These are phyloP conservation scores for Parazoanthus darwini DNA, from an alignment of 92 coral and sea anemone species.

Conservation along the genomic window DNA sequence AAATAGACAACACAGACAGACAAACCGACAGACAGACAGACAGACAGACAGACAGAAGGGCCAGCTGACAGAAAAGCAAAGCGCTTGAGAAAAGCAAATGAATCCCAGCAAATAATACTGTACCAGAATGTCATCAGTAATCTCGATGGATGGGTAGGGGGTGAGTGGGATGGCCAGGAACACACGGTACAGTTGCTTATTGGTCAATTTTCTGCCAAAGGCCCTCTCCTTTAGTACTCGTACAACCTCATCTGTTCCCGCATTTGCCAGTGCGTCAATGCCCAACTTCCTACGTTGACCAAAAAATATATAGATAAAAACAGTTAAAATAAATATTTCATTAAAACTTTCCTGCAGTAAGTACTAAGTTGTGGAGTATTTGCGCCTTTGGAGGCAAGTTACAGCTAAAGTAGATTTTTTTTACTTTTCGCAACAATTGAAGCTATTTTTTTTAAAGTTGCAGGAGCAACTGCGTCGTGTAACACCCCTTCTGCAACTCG, in stretches of 20 bases:
- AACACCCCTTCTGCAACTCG: too few species aligned
- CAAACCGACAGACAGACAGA: neutral
- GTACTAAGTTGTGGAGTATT: too few species aligned
- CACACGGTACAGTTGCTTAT: slow-evolving; percentile 53
- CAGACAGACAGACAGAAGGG: neutral
- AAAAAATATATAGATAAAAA: neutral
- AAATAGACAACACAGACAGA: neutral
- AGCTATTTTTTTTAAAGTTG: too few species aligned
- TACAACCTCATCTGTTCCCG: slow-evolving; percentile 69
- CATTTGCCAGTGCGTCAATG: slow-evolving; percentile 73
- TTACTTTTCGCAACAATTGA: too few species aligned
- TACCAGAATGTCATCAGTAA: slow-evolving; percentile 63
- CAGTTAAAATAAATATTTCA: too few species aligned
- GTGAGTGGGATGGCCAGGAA: slow-evolving; percentile 68
- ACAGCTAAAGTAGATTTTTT: too few species aligned
- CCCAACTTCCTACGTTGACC: slow-evolving; percentile 48
- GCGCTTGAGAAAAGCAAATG: neutral
- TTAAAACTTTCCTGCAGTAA: too few species aligned
- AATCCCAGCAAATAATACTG: neutral
- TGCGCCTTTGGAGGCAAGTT: too few species aligned
- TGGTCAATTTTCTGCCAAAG: slow-evolving; percentile 8
- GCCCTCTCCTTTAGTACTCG: slow-evolving; percentile 48
- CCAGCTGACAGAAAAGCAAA: neutral
- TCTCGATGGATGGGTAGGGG: slow-evolving; percentile 49
- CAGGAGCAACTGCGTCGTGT: too few species aligned